Evolutionary conservation across 2,888 invertebrate genomes (phyloP), one percentile per base, ranked within the genome.

Genomic region (Drosophila tanythrix): DNA sequence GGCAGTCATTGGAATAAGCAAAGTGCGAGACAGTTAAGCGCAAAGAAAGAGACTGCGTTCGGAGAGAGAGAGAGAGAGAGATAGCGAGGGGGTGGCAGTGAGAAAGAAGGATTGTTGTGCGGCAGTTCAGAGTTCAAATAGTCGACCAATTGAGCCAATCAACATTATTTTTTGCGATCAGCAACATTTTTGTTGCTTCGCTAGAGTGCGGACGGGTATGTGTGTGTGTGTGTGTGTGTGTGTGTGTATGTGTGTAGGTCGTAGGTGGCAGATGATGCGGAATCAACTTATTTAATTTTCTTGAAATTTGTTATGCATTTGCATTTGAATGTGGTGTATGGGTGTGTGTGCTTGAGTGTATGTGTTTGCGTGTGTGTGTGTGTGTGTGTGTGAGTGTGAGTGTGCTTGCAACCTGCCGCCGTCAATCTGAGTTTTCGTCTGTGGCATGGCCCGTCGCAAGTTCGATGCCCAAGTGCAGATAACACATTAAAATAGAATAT

Each of bases 141-240:
- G 91, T 85, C 90, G 90, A 70, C 90, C 93, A 93, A 93, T 93
- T 93, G 92, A 93, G 92, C 92, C 93, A 93, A 93, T 93, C 92
- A 93, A 93, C 85, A 78, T 79, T 81, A 70, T 72, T 76, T 82
- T 64, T 70, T 70, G 75, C 78, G 81, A 81, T 74, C 70, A 74
- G 50, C 70, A 55, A 48, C 58, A 71, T 62, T 46, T 51, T 55
- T 35, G 21, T 43, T 55, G 35, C 46, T 18, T 36, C 48, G 35
- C 35, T 40, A 27, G 25, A 29, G 33, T 27, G 27, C 4, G 7
- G 35, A 18, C 1, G 53, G 29, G 38, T 48, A 31, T 43, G 57
- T n/a, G 62, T 31, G 57, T 52, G 64, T 35, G 51, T 46, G 65
- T 46, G 56, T 51, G 66, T 29, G 60, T 43, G 21, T 61, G 40